Conservation (phyloP, 2,888 invertebrate species). For the Chirona hameri region DNA sequence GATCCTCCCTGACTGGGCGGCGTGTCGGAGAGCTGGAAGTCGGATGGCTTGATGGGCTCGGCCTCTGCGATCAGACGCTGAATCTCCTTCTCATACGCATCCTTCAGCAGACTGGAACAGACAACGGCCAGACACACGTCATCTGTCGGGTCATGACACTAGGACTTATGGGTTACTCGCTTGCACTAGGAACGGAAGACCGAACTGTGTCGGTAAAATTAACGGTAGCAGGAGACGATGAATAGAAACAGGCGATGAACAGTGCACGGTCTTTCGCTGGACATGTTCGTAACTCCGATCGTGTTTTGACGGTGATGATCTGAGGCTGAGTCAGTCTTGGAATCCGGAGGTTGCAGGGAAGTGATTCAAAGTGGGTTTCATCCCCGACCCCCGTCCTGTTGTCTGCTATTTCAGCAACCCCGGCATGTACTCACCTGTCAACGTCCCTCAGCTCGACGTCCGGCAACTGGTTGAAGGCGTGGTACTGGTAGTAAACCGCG, state of each 20-base stretch:
- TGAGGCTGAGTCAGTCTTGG: too few species aligned
- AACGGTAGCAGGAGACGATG: background rate
- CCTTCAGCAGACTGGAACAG: background rate
- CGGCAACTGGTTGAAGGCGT: constrained; percentile 53
- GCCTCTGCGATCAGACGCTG: background rate
- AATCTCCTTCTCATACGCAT: background rate
- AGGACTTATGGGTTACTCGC: too few species aligned
- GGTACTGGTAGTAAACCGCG: constrained; percentile 57
- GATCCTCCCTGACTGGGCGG: constrained; percentile 49
- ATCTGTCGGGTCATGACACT: background rate
- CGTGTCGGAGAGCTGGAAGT: background rate
- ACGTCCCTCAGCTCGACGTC: constrained; percentile 52
- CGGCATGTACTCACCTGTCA: constrained; percentile 47
- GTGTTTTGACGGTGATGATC: too few species aligned
- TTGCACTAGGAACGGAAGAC: too few species aligned
- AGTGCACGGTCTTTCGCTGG: too few species aligned
- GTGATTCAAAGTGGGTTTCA: too few species aligned
- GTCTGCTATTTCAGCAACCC: too few species aligned
- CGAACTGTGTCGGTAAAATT: background rate
- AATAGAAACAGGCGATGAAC: too few species aligned
- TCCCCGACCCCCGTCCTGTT: too few species aligned
- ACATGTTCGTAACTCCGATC: too few species aligned
- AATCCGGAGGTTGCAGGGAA: too few species aligned
- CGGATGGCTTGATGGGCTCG: background rate
- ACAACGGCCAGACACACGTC: background rate